Evolutionary conservation across 2,888 invertebrate genomes (phyloP).

Genomic region (Melanophora roralis): DNA sequence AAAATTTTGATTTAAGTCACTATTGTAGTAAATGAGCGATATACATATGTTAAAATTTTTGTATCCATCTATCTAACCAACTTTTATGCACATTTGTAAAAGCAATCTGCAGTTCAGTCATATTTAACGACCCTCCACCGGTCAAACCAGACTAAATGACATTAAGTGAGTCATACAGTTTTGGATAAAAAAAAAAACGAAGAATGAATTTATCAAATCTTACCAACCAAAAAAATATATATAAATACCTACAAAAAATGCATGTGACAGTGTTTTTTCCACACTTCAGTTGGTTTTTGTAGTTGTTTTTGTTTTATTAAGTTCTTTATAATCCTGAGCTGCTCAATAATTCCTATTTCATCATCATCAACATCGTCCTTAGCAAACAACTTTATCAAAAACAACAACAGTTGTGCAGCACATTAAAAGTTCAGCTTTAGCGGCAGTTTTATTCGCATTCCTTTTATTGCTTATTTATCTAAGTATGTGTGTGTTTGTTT

Average conservation of each 20-base stretch:
- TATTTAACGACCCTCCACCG: conserved; percentile 49
- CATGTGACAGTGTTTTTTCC: conserved; percentile 36
- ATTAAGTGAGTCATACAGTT: conserved; percentile 51
- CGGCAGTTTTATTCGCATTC: conserved; percentile 44
- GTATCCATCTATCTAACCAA: conserved; percentile 10
- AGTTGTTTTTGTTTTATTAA: conserved; percentile 34
- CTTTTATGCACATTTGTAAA: not conserved
- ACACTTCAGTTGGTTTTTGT: conserved; percentile 47
- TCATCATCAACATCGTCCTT: conserved; percentile 6
- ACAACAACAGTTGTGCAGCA: not conserved
- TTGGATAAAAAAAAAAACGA: conserved; percentile 2
- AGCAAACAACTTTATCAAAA: not conserved
- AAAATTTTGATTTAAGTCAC: no score
- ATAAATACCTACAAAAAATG: not conserved
- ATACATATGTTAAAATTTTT: no score
- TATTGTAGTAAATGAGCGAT: no score
- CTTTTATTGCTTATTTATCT: conserved; percentile 23
- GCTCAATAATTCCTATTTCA: conserved; percentile 28
- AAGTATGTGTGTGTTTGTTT: not conserved
- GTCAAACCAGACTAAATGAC: conserved; percentile 24
- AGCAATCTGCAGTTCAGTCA: conserved; percentile 39
- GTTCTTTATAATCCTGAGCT: conserved; percentile 41
- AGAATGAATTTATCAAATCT: conserved; percentile 1
- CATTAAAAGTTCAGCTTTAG: conserved; percentile 11
- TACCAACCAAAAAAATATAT: not conserved